Conservation (phyloP, 2,888 invertebrate genomes). For the Eupithecia abbreviata region DNA sequence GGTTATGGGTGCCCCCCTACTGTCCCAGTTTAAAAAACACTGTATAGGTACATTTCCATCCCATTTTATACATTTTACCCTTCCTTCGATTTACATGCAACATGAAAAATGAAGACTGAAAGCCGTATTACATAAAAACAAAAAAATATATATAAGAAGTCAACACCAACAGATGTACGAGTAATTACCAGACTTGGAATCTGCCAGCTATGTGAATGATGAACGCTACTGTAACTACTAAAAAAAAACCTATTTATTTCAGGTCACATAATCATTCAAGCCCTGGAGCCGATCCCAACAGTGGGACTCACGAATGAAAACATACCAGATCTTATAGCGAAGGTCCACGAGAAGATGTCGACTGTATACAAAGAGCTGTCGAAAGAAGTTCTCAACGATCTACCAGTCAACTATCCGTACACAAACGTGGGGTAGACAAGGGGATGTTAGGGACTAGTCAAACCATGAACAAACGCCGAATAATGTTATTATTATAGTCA, state of each 20-base stretch:
- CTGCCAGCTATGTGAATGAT: too few species aligned
- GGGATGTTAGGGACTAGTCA: neutral
- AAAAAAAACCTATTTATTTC: constrained; percentile 41
- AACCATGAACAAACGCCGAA: neutral
- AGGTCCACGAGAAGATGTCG: constrained; percentile 74
- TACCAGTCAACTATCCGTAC: constrained; percentile 72
- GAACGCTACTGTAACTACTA: too few species aligned
- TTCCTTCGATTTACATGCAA: too few species aligned
- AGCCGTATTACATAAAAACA: too few species aligned
- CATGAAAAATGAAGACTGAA: too few species aligned
- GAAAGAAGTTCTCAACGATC: constrained; percentile 70
- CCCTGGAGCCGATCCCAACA: constrained; percentile 79
- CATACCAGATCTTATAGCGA: constrained; percentile 72
- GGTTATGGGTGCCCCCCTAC: too few species aligned
- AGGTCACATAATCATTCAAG: constrained; percentile 82
- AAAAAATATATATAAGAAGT: too few species aligned
- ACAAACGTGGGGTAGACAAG: constrained; percentile 51
- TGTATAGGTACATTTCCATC: too few species aligned
- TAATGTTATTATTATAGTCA: neutral
- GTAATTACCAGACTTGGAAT: too few species aligned
- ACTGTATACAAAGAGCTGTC: constrained; percentile 70
- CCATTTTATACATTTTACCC: too few species aligned
- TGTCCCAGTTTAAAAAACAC: too few species aligned
- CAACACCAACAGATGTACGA: too few species aligned
- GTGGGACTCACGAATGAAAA: constrained; percentile 71